Conservation (phyloP, 2,113 vertebrate species). For the Emydocephalus ijimae region DNA sequence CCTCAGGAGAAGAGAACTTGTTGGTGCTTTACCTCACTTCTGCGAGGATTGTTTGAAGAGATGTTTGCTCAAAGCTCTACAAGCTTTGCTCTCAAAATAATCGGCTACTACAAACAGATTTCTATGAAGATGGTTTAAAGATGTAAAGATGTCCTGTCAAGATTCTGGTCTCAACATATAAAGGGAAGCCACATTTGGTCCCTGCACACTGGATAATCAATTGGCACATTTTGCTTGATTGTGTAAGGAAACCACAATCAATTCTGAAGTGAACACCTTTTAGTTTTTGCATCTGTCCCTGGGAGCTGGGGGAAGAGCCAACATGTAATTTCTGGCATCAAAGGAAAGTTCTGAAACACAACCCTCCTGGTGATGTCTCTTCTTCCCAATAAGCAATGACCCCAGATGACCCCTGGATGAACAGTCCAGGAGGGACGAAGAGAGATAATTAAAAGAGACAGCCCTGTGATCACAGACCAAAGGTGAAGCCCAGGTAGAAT, state of each 20-base stretch:
- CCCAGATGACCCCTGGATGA: conserved; percentile 58
- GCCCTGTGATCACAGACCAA: conserved; percentile 58
- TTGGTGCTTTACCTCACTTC: background rate
- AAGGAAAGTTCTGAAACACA: conserved; percentile 57
- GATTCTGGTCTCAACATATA: background rate
- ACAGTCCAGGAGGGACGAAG: conserved; percentile 57
- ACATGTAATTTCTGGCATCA: conserved; percentile 59
- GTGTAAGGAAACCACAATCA: background rate
- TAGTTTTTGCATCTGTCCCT: conserved; percentile 10
- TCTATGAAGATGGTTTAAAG: background rate
- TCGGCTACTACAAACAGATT: background rate
- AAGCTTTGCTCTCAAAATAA: background rate
- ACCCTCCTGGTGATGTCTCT: conserved; percentile 55
- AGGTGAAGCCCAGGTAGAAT: conserved; percentile 59
- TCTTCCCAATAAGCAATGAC: conserved; percentile 61
- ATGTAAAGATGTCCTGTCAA: background rate
- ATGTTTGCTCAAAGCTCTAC: background rate
- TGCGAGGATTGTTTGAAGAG: background rate
- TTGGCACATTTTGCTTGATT: background rate
- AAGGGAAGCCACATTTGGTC: background rate
- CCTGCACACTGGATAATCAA: background rate
- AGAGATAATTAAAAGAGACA: conserved; percentile 58
- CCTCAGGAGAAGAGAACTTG: background rate
- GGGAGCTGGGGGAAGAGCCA: conserved; percentile 16
- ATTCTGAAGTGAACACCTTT: conserved; percentile 11